Evolutionary conservation across 64 coral and sea anemone genomes (phyloP), one percentile per base, ranked within the genome.

Genomic region (Montipora sp.): DNA sequence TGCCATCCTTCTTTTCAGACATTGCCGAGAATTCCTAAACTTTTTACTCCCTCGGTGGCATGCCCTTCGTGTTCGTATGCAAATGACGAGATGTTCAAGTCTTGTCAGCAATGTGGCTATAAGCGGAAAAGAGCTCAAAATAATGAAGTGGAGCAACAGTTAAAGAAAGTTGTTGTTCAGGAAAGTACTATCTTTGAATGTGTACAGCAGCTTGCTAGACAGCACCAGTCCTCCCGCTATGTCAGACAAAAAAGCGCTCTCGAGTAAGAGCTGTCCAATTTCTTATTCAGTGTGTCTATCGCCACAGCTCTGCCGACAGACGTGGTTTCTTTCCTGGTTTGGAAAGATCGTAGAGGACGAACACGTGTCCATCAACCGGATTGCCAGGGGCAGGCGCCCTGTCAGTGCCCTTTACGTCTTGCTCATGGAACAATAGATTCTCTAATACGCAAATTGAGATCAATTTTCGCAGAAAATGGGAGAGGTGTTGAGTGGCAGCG

Each of bases 331-430:
- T 93, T 88, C 51, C 57, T 88, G 14, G 23, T 93, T 1, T 93
- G 91, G 91, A 93, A 93, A 59, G 83, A 93, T 80, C 12, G n/a
- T 24, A 16, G 19, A 20, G 91, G 83, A 24, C 88, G 73, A 65
- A 93, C 92, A 18, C n/a, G 11, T 0, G 61, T 93, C 15, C 92
- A 89, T 27, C 23, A 51, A 12, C 16, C 53, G 43, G 61, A 23
- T 14, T 86, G 81, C 65, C 59, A n/a, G 46, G 14, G 48, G 15
- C 61, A 23, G 16, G 50, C 51, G 13, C 15, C 24, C 59, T 75
- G 55, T 59, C 48, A 22, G n/a, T 92, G 90, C 55, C 90, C 90
- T 19, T 14, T 10, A 68, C 83, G 77, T 23, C 75, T 93, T 20
- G 92, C 83, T 3, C 79, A 53, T 73, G 83, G 84, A 16, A 79